Evolutionary conservation across 2,113 vertebrate genomes (phyloP).

Genomic region (Rhinichthys klamathensis): DNA sequence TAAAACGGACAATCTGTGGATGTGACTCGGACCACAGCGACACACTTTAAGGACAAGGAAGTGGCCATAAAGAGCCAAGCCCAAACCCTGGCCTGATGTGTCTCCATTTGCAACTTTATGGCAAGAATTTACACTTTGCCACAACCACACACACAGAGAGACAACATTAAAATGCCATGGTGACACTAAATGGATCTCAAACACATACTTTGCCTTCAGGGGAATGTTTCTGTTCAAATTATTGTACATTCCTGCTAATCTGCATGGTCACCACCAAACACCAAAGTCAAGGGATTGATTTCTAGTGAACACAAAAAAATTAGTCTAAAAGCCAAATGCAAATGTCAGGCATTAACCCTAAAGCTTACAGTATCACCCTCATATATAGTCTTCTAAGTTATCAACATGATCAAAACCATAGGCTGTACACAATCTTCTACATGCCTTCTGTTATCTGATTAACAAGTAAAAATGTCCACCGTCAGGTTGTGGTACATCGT

Average conservation of each 20-base stretch:
- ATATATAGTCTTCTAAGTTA: neutral
- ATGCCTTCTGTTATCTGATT: neutral
- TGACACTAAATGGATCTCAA: neutral
- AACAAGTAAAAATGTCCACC: neutral
- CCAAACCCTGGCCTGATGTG: neutral
- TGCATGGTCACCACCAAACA: neutral
- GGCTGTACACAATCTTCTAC: neutral
- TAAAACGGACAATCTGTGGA: neutral
- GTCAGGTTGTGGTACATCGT: neutral
- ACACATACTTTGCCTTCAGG: neutral
- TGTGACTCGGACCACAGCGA: neutral
- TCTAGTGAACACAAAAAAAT: neutral
- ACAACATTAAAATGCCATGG: neutral
- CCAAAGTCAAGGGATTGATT: neutral
- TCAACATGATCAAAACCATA: neutral
- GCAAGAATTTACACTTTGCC: neutral
- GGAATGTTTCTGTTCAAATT: neutral
- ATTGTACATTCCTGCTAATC: neutral
- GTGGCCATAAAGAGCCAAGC: neutral
- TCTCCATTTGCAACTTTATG: neutral
- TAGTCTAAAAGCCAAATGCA: neutral
- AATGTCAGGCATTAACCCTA: neutral
- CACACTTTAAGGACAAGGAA: neutral
- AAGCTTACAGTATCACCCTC: neutral
- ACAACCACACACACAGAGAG: neutral